Evolutionary conservation across 2,888 invertebrate species (phyloP).

Genomic region (Quadriops clusia): DNA sequence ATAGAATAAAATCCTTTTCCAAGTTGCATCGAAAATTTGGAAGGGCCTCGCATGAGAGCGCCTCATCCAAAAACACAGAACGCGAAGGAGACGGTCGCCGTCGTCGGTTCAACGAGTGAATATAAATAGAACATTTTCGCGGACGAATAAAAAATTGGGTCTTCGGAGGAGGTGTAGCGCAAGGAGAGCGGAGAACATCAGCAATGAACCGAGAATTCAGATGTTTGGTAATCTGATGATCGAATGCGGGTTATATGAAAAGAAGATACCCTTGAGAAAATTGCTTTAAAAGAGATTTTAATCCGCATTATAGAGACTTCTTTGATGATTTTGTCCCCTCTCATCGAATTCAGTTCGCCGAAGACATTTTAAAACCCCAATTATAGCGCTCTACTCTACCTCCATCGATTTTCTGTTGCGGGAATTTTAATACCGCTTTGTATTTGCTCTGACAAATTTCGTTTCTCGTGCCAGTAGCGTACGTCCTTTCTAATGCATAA

Average conservation of each 20-base stretch:
- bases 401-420: too few relatives aligned
- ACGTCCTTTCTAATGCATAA: too few relatives aligned
- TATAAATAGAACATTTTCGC: slow-evolving; percentile 16
- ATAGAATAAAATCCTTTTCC: slow-evolving; percentile 3
- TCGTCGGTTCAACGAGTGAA: too few relatives aligned
- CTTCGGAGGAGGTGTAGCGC: slow-evolving; percentile 6
- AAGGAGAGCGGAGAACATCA: slow-evolving; percentile 12
- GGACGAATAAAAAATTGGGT: slow-evolving; percentile 10
- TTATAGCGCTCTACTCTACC: too few relatives aligned
- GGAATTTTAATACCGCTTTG: too few relatives aligned
- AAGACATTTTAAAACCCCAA: too few relatives aligned
- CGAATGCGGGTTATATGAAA: slow-evolving; percentile 25
- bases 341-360: too few relatives aligned
- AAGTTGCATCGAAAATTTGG: slow-evolving; percentile 5
- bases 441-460: too few relatives aligned
- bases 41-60: slow-evolving; percentile 5
- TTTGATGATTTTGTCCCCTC: slow-evolving; percentile 16
- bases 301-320: slow-evolving; percentile 19
- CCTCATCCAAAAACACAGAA: slow-evolving; percentile 4
- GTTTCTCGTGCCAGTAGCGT: too few relatives aligned
- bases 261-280: slow-evolving; percentile 21
- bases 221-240: slow-evolving; percentile 27
- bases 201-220: slow-evolving; percentile 23
- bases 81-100: slow-evolving; percentile 9
- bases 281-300: slow-evolving; percentile 24